Conservation (phyloP, 1,140 invertebrate genomes). For the Achroia grisella region DNA sequence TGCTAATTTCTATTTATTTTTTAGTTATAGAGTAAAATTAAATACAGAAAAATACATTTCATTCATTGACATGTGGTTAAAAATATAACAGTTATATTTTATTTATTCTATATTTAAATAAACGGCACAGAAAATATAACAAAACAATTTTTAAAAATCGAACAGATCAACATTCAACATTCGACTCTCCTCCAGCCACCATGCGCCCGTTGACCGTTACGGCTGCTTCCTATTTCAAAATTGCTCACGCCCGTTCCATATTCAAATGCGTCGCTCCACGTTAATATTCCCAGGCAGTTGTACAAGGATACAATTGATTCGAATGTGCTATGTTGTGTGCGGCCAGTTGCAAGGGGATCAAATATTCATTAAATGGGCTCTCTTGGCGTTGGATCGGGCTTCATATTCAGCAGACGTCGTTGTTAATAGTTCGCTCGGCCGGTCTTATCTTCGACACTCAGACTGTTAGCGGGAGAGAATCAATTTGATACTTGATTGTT, state of each 20-base stretch:
- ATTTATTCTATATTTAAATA: no score
- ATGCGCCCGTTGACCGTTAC: background rate
- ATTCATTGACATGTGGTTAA: no score
- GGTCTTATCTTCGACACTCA: conserved; percentile 59
- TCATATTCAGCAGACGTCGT: conserved; percentile 57
- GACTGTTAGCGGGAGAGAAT: conserved; percentile 25
- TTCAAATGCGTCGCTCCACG: conserved; percentile 1
- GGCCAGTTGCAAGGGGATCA: conserved; percentile 47
- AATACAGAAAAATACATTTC: no score
- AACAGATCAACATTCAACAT: no score
- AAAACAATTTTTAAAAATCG: no score
- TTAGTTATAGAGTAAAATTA: no score
- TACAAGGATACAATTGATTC: conserved; percentile 41
- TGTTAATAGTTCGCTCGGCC: conserved; percentile 60
- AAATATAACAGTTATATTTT: no score
- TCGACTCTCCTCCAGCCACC: no score
- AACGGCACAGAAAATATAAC: no score
- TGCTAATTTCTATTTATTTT: no score
- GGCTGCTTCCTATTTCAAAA: background rate
- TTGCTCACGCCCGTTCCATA: conserved; percentile 1
- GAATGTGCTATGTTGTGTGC: conserved; percentile 32
- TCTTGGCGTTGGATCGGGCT: conserved; percentile 31
- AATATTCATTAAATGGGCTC: conserved; percentile 63
- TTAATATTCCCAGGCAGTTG: conserved; percentile 4
- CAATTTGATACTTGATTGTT: conserved; percentile 31